A percentile compares a stretch with the other conserved stretches of the same genome.
Conservation (phyloP, 2,797 vertebrate species). For the Corythornis leucogaster region DNA sequence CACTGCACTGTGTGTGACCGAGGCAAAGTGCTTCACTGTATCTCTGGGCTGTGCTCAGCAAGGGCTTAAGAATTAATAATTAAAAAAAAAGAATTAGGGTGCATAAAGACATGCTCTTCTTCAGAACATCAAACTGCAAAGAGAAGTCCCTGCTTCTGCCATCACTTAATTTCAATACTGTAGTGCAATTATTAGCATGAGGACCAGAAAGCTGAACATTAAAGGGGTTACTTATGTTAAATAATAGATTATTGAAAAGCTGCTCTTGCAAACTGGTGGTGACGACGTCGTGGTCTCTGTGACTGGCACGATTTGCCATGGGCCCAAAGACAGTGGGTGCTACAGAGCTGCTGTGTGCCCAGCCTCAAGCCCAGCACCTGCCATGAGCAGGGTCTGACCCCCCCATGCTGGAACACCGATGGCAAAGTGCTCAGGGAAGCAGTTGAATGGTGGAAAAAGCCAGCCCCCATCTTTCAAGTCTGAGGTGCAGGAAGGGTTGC, state of each 20-base stretch:
- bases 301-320: accelerated
- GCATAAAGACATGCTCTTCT: neutral
- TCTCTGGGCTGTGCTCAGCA: neutral
- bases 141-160: neutral
- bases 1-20: neutral
- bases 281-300: accelerated
- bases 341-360: accelerated
- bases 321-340: accelerated
- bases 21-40: neutral
- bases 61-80: neutral
- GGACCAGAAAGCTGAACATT: neutral
- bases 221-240: neutral
- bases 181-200: neutral
- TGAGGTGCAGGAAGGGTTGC: neutral
- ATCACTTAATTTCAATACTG: neutral
- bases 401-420: neutral
- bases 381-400: neutral
- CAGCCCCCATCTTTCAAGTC: neutral
- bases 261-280: neutral
- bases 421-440: neutral
- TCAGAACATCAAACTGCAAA: neutral
- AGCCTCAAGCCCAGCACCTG: accelerated
- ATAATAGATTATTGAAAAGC: neutral
- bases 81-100: neutral
- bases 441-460: neutral